phyloP scores from a whole-genome alignment of 1,140 invertebrate genomes.

The Hyles vespertilio region DNA sequence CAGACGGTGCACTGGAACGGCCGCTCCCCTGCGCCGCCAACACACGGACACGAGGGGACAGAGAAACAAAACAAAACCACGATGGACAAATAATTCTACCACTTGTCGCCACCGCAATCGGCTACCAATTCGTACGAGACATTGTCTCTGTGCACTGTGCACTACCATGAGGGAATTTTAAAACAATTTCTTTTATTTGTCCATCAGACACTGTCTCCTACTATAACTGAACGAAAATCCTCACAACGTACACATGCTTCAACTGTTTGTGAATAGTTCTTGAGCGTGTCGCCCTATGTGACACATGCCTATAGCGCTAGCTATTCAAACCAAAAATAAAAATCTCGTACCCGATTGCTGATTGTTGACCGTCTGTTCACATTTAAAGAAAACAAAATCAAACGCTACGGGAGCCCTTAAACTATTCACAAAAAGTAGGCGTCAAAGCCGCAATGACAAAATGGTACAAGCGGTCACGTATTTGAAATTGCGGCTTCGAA shows the following conservation, averaged over 20 bases:
- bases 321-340: slow-evolving; percentile 11
- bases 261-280: slow-evolving; percentile 77
- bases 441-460: slow-evolving; percentile 65
- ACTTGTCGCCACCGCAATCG: slow-evolving; percentile 29
- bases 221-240: slow-evolving; percentile 49
- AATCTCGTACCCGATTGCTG: neutral
- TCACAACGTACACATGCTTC: slow-evolving; percentile 75
- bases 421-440: slow-evolving; percentile 72
- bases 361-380: slow-evolving; percentile 1
- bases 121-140: slow-evolving; percentile 10
- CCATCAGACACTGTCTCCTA: slow-evolving; percentile 67
- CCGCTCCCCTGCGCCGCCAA: slow-evolving; percentile 77
- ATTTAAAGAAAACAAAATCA: too few relatives aligned
- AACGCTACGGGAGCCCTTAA: slow-evolving; percentile 62
- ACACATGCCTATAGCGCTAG: neutral
- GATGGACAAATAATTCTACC: slow-evolving; percentile 74
- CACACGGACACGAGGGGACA: slow-evolving; percentile 61
- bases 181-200: slow-evolving; percentile 57
- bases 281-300: slow-evolving; percentile 65
- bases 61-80: slow-evolving; percentile 75
- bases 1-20: slow-evolving; percentile 81
- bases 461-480: slow-evolving; percentile 18
- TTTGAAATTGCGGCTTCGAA: slow-evolving; percentile 51
- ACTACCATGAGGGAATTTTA: slow-evolving; percentile 67
- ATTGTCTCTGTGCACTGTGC: slow-evolving; percentile 14